phyloP scores from a whole-genome alignment of 2,888 invertebrate genomes.

The Andrena praecox region DNA sequence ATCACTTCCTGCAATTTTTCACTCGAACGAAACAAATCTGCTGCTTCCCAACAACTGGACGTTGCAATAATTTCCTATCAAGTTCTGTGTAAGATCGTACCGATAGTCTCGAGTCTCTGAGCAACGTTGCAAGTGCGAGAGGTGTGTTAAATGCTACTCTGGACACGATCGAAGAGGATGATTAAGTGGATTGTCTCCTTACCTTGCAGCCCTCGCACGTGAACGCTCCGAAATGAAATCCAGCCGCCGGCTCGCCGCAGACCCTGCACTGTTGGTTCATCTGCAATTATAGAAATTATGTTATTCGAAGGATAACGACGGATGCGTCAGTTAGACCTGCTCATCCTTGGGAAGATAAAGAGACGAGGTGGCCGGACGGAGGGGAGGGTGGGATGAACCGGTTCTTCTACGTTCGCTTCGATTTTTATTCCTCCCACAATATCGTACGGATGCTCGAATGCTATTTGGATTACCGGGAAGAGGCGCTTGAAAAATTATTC shows the following conservation, averaged over 20 bases:
- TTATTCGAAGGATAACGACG: slow-evolving; percentile 60
- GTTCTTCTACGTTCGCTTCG: slow-evolving; percentile 67
- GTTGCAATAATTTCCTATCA: too few species aligned
- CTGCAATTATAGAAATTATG: slow-evolving; percentile 77
- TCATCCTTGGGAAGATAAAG: slow-evolving; percentile 67
- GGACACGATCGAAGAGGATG: neutral
- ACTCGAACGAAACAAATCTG: neutral
- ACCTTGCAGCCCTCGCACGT: slow-evolving; percentile 85
- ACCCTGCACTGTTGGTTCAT: slow-evolving; percentile 84
- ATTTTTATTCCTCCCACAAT: slow-evolving; percentile 74
- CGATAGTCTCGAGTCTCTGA: too few species aligned
- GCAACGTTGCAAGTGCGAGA: too few species aligned
- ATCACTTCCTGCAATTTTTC: neutral
- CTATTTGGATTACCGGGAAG: slow-evolving; percentile 65
- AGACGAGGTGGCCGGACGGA: slow-evolving; percentile 1
- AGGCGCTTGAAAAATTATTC: slow-evolving; percentile 56
- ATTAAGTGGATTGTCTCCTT: slow-evolving; percentile 66
- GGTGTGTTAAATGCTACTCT: neutral
- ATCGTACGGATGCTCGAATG: slow-evolving; percentile 66
- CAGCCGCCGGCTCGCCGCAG: slow-evolving; percentile 84
- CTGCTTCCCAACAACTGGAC: too few species aligned
- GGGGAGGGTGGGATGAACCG: slow-evolving; percentile 56
- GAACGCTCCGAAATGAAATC: slow-evolving; percentile 84
- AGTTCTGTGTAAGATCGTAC: too few species aligned
- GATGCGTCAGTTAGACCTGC: slow-evolving; percentile 54